Evolutionary conservation across 2,888 invertebrate genomes (phyloP).

Genomic region (Oligia latruncula): DNA sequence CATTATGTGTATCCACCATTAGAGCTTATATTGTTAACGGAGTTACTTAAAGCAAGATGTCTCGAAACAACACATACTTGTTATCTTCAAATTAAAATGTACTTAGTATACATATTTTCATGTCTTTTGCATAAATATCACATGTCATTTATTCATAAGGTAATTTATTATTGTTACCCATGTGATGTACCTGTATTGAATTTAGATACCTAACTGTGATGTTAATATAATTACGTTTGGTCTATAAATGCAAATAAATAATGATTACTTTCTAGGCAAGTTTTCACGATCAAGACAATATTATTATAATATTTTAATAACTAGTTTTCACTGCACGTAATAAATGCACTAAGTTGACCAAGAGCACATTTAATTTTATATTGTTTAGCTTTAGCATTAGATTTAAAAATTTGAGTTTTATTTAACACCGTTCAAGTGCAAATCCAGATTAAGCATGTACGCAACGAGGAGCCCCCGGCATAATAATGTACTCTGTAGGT

Average conservation of each 20-base stretch:
- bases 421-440: background rate
- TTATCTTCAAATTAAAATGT: slow-evolving; percentile 13
- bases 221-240: slow-evolving; percentile 36
- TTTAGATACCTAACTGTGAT: slow-evolving; percentile 45
- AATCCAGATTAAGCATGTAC: background rate
- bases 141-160: slow-evolving; percentile 5
- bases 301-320: background rate
- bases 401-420: background rate
- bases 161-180: background rate
- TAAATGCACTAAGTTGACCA: slow-evolving; percentile 2
- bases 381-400: slow-evolving; percentile 7
- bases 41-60: background rate
- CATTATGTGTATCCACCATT: background rate
- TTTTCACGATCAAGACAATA: background rate
- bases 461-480: background rate
- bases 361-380: slow-evolving; percentile 1
- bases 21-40: background rate
- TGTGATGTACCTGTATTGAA: slow-evolving; percentile 4
- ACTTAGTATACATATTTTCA: slow-evolving; percentile 22
- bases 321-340: background rate
- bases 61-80: background rate
- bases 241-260: slow-evolving; percentile 12
- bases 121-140: slow-evolving; percentile 9
- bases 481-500: too few relatives aligned
- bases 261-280: background rate